Evolutionary conservation across 2,797 vertebrate species (phyloP).

Genomic region (Amazona finschi): DNA sequence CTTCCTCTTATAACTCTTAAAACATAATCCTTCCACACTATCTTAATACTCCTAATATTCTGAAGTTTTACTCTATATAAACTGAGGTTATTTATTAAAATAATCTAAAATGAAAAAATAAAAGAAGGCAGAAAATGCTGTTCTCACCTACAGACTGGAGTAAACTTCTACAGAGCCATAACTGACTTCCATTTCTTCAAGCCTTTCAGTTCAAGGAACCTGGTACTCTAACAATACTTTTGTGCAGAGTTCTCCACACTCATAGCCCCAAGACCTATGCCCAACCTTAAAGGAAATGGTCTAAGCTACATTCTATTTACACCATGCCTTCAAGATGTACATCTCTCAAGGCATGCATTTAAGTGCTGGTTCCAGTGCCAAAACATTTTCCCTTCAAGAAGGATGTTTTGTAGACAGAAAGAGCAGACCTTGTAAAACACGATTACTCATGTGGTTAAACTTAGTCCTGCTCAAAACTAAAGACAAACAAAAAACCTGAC

Average conservation of each 20-base stretch:
- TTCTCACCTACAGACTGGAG: neutral
- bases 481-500: neutral
- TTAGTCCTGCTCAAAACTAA: neutral
- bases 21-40: neutral
- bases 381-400: conserved; percentile 48
- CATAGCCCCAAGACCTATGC: neutral
- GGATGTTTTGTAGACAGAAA: conserved; percentile 46
- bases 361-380: conserved; percentile 36
- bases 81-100: neutral
- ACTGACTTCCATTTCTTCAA: neutral
- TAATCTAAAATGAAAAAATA: neutral
- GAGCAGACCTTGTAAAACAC: conserved; percentile 52
- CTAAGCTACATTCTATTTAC: conserved; percentile 15
- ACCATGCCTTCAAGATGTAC: neutral
- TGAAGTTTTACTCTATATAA: neutral
- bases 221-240: neutral
- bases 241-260: neutral
- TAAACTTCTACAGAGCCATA: neutral
- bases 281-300: neutral
- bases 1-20: neutral
- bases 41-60: neutral
- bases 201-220: neutral
- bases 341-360: neutral
- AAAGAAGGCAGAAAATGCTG: neutral
- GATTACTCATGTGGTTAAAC: conserved; percentile 19